Evolutionary conservation across 2,797 vertebrate species (phyloP).

Genomic region (Acanthopagrus latus): DNA sequence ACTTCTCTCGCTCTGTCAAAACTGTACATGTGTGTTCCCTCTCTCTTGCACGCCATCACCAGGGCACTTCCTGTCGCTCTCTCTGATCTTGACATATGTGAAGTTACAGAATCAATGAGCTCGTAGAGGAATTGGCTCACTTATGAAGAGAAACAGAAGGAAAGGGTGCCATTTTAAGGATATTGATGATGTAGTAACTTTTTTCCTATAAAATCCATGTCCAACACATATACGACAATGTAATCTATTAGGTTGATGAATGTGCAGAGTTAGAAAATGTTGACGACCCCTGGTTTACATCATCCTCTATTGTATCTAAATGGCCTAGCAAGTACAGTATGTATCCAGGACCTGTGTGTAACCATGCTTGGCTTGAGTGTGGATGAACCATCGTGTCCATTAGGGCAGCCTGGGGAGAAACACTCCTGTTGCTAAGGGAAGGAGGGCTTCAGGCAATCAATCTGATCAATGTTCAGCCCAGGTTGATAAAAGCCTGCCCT

Average conservation of each 20-base stretch:
- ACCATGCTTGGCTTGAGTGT: conserved; percentile 30
- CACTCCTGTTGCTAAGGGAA: conserved; percentile 52
- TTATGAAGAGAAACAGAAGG: background rate
- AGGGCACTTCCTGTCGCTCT: background rate
- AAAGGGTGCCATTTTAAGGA: too few relatives aligned
- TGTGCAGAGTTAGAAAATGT: background rate
- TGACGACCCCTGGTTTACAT: background rate
- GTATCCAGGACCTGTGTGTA: conserved; percentile 33
- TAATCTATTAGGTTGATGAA: background rate
- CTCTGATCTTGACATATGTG: background rate
- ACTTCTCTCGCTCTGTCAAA: background rate
- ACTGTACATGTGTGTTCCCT: background rate
- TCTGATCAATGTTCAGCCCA: conserved; percentile 75
- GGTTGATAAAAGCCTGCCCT: conserved; percentile 76
- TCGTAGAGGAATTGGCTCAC: background rate
- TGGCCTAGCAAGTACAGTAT: background rate
- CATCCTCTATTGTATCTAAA: background rate
- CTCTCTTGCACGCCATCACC: background rate
- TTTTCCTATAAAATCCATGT: too few relatives aligned
- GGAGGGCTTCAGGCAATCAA: conserved; percentile 64
- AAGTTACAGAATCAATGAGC: background rate
- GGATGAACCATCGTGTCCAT: conserved; percentile 56
- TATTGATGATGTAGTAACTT: too few relatives aligned
- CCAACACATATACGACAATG: too few relatives aligned
- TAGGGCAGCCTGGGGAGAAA: conserved; percentile 43